A percentile compares a stretch with the other conserved stretches of the same genome.
Evolutionary conservation across 1,140 invertebrate species (phyloP).

Genomic region (Pachypeltis micranthus): DNA sequence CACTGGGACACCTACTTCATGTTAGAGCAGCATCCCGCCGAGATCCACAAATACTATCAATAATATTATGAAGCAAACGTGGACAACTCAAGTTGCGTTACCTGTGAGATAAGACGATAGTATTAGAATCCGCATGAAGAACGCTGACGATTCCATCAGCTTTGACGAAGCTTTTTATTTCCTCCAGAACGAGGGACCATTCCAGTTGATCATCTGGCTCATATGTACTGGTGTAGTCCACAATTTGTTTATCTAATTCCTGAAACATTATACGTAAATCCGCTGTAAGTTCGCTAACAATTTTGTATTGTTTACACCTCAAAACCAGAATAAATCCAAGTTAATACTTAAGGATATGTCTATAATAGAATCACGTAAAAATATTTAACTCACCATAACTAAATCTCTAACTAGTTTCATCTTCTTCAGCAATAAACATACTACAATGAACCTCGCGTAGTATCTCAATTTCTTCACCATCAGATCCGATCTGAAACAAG

Average conservation of each 20-base stretch:
- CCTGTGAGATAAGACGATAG: conserved; percentile 71
- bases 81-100: conserved; percentile 37
- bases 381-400: conserved; percentile 46
- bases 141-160: conserved; percentile 81
- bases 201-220: conserved; percentile 94
- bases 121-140: conserved; percentile 73
- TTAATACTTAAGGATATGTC: neutral
- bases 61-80: too few relatives aligned
- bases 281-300: neutral
- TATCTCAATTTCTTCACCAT: conserved; percentile 97
- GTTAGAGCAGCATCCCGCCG: too few relatives aligned
- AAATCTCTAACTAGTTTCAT: conserved; percentile 88
- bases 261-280: too few relatives aligned
- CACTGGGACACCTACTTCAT: too few relatives aligned
- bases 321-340: neutral
- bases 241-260: conserved; percentile 80
- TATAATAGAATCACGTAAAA: conserved; percentile 2
- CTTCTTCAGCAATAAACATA: conserved; percentile 85
- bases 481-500: conserved; percentile 60
- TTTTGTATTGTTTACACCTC: neutral
- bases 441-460: conserved; percentile 93
- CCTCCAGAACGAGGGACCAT: conserved; percentile 87
- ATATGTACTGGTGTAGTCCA: conserved; percentile 88
- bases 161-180: conserved; percentile 90
- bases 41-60: too few relatives aligned